Percentiles rank a stretch among this genome's conserved stretches.
phyloP scores from a whole-genome alignment of 2,113 vertebrate genomes.

The Phoxinus phoxinus region DNA sequence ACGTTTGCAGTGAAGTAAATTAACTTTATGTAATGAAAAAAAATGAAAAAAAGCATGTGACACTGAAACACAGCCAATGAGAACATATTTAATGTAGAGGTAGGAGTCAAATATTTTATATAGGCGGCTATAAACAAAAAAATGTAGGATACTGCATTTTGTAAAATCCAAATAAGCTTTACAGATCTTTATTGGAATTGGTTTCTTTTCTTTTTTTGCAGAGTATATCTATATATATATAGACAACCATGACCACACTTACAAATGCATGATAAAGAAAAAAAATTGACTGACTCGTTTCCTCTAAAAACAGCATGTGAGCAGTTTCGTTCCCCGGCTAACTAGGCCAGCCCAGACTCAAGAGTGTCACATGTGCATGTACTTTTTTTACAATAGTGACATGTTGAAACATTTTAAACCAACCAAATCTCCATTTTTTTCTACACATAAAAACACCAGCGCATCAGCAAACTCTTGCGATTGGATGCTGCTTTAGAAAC shows the following conservation, averaged over 20 bases:
- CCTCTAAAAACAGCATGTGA: neutral
- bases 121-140: too few relatives aligned
- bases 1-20: neutral
- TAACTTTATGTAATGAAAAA: neutral
- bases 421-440: neutral
- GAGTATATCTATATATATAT: too few relatives aligned
- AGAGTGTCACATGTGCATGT: neutral
- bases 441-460: neutral
- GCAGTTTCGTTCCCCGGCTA: slow-evolving; percentile 19
- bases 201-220: too few relatives aligned
- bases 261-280: neutral
- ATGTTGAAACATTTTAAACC: neutral
- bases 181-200: too few relatives aligned
- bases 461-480: neutral
- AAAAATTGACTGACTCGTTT: slow-evolving; percentile 11
- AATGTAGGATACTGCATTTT: too few relatives aligned
- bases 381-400: neutral
- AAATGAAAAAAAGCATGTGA: neutral
- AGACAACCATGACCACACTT: neutral
- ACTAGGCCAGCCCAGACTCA: slow-evolving; percentile 19
- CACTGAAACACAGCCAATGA: too few relatives aligned
- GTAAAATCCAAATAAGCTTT: too few relatives aligned
- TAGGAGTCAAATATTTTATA: too few relatives aligned
- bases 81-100: too few relatives aligned
- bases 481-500: neutral